Percentiles rank a stretch among this genome's conserved stretches.
These are phyloP conservation scores for Kryptolebias ocellatus DNA, from an alignment of 2,797 vertebrate species.

Conservation along the genomic window DNA sequence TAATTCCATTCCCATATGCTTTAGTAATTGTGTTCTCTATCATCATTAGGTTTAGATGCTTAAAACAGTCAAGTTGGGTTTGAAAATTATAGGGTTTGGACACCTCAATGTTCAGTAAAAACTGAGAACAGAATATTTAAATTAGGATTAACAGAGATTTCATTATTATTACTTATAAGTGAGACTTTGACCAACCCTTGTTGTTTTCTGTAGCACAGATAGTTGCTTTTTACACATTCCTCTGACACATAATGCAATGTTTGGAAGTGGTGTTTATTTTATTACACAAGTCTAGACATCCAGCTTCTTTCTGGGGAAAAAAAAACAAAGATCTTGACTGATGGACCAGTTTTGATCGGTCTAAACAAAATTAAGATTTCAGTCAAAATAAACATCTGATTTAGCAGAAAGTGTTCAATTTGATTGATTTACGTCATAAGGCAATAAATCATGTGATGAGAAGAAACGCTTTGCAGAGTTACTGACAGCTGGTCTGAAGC, in stretches of 20 bases:
- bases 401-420: constrained; percentile 20
- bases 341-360: neutral
- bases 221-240: too few relatives aligned
- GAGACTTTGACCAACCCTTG: too few relatives aligned
- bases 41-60: neutral
- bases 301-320: too few relatives aligned
- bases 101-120: too few relatives aligned
- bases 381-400: constrained; percentile 13
- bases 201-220: too few relatives aligned
- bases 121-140: too few relatives aligned
- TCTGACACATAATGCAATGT: neutral
- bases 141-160: too few relatives aligned
- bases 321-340: too few relatives aligned
- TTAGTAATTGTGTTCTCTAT: neutral
- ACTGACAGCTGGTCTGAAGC: constrained; percentile 21
- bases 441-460: constrained; percentile 14
- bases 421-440: constrained; percentile 7
- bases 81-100: too few relatives aligned
- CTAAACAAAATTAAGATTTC: constrained; percentile 12
- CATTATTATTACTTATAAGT: too few relatives aligned
- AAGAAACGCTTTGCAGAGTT: neutral
- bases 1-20: neutral
- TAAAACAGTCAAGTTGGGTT: too few relatives aligned
- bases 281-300: too few relatives aligned
- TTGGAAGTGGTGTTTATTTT: neutral